Conservation (phyloP, 2,888 invertebrate species). For the Hylaea fasciaria region DNA sequence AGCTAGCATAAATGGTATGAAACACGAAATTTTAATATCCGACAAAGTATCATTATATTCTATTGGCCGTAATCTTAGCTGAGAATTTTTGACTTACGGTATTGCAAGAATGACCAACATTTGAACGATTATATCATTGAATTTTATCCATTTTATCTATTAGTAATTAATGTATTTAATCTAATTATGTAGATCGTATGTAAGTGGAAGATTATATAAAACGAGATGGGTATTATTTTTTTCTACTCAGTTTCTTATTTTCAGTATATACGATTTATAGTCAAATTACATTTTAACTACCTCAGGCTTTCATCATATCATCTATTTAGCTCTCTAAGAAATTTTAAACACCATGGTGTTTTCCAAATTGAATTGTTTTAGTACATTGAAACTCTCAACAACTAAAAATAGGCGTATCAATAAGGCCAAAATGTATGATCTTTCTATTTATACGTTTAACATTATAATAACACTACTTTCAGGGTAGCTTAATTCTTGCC, state of each 20-base stretch:
- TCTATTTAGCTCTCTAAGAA: neutral
- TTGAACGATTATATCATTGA: conserved; percentile 1
- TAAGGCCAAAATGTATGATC: too few relatives aligned
- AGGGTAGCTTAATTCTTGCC: too few relatives aligned
- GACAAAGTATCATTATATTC: too few relatives aligned
- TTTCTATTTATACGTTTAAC: too few relatives aligned
- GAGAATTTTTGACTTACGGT: neutral
- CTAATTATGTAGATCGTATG: neutral
- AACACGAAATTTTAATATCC: too few relatives aligned
- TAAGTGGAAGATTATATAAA: neutral
- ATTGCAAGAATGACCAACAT: neutral
- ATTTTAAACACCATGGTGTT: neutral
- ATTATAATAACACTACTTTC: too few relatives aligned
- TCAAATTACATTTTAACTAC: neutral
- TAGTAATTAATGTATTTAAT: neutral
- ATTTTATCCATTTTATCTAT: neutral
- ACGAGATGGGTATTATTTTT: too few relatives aligned
- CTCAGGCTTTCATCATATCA: neutral
- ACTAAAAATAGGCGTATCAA: too few relatives aligned
- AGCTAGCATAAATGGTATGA: too few relatives aligned
- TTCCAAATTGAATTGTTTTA: neutral
- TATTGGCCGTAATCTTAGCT: neutral
- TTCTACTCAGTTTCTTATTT: too few relatives aligned
- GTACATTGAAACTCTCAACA: neutral
- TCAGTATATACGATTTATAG: neutral